Percentiles rank a stretch among this genome's conserved stretches.
These are phyloP conservation scores for Fissipunctia ypsillon DNA, from an alignment of 2,888 invertebrate species.

Conservation along the genomic window DNA sequence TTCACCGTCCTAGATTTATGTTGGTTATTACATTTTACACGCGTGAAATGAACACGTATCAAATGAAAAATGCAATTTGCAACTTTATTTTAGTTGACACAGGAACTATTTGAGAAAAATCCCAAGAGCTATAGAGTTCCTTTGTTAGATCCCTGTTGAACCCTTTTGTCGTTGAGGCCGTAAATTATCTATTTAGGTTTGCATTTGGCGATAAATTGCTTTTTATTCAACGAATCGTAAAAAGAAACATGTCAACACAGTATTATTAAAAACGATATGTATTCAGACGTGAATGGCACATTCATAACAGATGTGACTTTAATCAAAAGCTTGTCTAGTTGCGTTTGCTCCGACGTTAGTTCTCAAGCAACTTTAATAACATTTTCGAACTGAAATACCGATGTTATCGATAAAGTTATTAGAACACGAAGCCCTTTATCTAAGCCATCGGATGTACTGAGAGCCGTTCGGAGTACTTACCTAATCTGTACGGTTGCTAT, in stretches of 20 bases:
- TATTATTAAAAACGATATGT: constrained; percentile 60
- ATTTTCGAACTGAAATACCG: constrained; percentile 68
- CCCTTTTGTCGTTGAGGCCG: constrained; percentile 83
- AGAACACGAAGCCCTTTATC: constrained; percentile 79
- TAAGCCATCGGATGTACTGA: constrained; percentile 77
- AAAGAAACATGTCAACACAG: constrained; percentile 81
- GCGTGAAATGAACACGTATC: constrained; percentile 85
- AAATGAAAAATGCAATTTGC: constrained; percentile 81
- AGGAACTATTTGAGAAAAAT: constrained; percentile 76
- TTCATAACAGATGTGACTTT: constrained; percentile 42
- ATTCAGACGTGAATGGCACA: constrained; percentile 36
- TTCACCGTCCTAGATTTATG: constrained; percentile 84
- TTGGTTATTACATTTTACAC: constrained; percentile 88
- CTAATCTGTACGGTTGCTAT: constrained; percentile 83
- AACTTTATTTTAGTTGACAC: constrained; percentile 79
- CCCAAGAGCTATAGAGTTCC: constrained; percentile 40
- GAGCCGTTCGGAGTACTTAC: constrained; percentile 74
- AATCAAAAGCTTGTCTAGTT: constrained; percentile 43
- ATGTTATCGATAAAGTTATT: constrained; percentile 76
- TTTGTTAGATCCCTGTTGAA: constrained; percentile 68
- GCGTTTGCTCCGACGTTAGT: constrained; percentile 39
- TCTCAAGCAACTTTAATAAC: constrained; percentile 58
- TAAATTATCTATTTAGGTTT: constrained; percentile 88
- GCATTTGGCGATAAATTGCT: constrained; percentile 86
- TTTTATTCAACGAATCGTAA: constrained; percentile 75